Percentiles rank a stretch among this genome's conserved stretches.
Evolutionary conservation across 2,113 vertebrate genomes (phyloP).

Genomic region (Mola mola): DNA sequence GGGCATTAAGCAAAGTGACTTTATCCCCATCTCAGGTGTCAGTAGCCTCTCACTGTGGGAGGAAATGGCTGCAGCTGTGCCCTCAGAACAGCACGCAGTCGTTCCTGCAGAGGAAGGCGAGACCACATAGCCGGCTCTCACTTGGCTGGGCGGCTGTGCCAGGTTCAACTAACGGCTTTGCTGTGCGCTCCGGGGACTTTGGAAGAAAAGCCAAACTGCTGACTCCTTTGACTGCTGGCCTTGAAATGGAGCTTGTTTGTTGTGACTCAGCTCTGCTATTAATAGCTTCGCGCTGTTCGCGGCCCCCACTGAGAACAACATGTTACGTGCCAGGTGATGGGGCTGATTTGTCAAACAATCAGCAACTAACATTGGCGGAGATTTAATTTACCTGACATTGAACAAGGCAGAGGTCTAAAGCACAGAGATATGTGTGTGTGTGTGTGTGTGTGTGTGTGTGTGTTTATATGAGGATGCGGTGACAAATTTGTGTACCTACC

Average conservation of each 20-base stretch:
- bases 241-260: constrained; percentile 57
- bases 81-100: constrained; percentile 39
- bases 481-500: constrained; percentile 20
- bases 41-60: background rate
- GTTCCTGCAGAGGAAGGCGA: constrained; percentile 10
- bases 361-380: constrained; percentile 38
- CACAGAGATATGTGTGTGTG: background rate
- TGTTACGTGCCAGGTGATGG: constrained; percentile 39
- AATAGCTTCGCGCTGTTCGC: constrained; percentile 61
- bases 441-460: constrained; percentile 23
- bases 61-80: constrained; percentile 13
- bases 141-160: constrained; percentile 11
- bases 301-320: constrained; percentile 50
- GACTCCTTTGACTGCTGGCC: constrained; percentile 65
- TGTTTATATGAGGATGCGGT: too few relatives aligned
- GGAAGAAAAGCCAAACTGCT: constrained; percentile 58
- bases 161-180: constrained; percentile 25
- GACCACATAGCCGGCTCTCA: background rate
- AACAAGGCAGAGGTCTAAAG: constrained; percentile 43
- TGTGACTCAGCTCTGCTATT: constrained; percentile 71
- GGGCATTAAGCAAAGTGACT: constrained; percentile 23
- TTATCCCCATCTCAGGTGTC: constrained; percentile 32
- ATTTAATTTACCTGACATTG: constrained; percentile 68
- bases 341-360: constrained; percentile 15
- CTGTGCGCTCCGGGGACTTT: constrained; percentile 24